phyloP scores from a whole-genome alignment of 2,797 vertebrate genomes.

The Falco naumanni region DNA sequence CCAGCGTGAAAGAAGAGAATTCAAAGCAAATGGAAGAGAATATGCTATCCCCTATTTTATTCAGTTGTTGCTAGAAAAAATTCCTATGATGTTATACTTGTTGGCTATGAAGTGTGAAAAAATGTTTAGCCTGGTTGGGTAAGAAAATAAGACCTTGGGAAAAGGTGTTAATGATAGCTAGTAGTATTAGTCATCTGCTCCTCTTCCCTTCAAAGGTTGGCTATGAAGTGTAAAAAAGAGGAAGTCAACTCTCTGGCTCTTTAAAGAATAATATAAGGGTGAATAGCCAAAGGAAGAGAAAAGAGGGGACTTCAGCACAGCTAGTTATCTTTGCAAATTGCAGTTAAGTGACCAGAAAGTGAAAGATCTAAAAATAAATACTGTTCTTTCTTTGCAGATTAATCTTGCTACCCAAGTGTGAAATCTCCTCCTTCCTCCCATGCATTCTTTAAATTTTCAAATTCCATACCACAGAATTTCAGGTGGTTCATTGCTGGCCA shows the following conservation, averaged over 20 bases:
- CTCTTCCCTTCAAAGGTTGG: neutral
- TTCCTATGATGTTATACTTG: too few relatives aligned
- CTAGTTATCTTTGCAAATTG: neutral
- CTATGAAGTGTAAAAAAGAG: neutral
- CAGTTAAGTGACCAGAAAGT: neutral
- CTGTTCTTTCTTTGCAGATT: neutral
- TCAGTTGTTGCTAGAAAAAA: neutral
- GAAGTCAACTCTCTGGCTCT: neutral
- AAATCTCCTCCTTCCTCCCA: neutral
- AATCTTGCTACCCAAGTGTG: neutral
- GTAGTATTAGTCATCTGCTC: neutral
- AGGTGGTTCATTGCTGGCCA: neutral
- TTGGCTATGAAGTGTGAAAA: neutral
- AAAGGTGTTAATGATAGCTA: neutral
- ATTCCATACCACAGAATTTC: neutral
- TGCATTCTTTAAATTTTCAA: neutral
- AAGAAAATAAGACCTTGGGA: constrained; percentile 6
- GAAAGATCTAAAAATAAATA: constrained; percentile 1
- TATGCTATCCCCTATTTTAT: neutral
- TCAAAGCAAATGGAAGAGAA: neutral
- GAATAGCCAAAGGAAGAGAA: neutral
- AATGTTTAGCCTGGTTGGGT: neutral
- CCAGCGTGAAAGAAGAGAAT: neutral
- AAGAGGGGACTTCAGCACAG: neutral
- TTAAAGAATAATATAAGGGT: neutral